Evolutionary conservation across 2,888 invertebrate species (phyloP).

Genomic region (Ceriagrion tenellum): DNA sequence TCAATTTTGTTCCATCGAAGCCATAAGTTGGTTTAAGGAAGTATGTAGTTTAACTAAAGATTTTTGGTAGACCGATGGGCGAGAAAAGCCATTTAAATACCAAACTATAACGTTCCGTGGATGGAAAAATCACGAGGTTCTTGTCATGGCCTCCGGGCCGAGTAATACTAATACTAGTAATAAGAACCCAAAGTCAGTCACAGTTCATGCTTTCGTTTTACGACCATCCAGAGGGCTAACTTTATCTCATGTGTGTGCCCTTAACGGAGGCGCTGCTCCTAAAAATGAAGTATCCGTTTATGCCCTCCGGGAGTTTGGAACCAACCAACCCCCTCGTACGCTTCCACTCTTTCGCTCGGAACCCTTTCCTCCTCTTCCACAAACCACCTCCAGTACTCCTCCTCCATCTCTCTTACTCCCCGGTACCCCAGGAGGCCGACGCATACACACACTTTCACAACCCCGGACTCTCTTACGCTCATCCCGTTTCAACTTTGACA

Average conservation of each 20-base stretch:
- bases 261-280: not conserved
- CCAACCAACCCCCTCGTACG: not conserved
- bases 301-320: not conserved
- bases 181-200: not conserved
- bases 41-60: too few species aligned
- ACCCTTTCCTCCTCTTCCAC: not conserved
- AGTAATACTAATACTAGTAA: not conserved
- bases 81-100: too few species aligned
- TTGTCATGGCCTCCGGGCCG: not conserved
- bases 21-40: too few species aligned
- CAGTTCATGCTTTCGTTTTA: not conserved
- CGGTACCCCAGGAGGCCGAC: too few species aligned
- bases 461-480: not conserved
- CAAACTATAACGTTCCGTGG: too few species aligned
- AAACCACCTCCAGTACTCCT: not conserved
- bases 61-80: too few species aligned
- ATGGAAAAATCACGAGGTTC: too few species aligned
- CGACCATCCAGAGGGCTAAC: not conserved
- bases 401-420: not conserved
- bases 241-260: not conserved
- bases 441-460: not conserved
- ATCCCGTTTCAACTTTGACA: conserved; percentile 48
- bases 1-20: too few species aligned
- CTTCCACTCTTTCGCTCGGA: not conserved
- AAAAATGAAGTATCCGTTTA: conserved; percentile 25